Conservation (phyloP, 2,797 vertebrate genomes). For the Argyrosomus regius region DNA sequence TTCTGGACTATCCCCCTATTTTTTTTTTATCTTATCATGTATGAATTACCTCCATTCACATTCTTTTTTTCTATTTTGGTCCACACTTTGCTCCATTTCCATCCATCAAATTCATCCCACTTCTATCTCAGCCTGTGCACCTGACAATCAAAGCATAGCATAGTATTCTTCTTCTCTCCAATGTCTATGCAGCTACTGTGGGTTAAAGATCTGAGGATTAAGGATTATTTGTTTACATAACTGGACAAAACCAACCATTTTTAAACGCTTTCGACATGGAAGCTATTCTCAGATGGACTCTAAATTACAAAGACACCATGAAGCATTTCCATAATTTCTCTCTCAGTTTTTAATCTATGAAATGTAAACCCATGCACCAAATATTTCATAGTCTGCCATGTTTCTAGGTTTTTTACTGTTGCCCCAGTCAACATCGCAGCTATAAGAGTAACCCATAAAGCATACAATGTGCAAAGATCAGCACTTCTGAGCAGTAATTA, state of each 20-base stretch:
- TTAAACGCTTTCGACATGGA: slow-evolving; percentile 2
- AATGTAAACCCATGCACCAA: slow-evolving; percentile 38
- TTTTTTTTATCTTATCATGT: background rate
- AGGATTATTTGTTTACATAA: slow-evolving; percentile 44
- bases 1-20: background rate
- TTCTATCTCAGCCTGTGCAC: background rate
- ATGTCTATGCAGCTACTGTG: background rate
- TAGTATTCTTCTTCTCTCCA: background rate
- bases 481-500: slow-evolving; percentile 72
- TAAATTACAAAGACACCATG: background rate
- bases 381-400: slow-evolving; percentile 43
- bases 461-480: slow-evolving; percentile 49
- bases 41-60: background rate
- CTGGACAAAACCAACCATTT: slow-evolving; percentile 11
- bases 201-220: slow-evolving; percentile 15
- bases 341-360: slow-evolving; percentile 34
- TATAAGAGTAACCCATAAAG: slow-evolving; percentile 63
- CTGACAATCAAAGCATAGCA: background rate
- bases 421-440: slow-evolving; percentile 36
- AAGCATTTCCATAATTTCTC: slow-evolving; percentile 21
- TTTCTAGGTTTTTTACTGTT: slow-evolving; percentile 38
- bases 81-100: background rate
- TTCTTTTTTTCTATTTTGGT: background rate
- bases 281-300: slow-evolving; percentile 1
- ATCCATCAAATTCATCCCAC: background rate